Evolutionary conservation across 2,888 invertebrate species (phyloP).

Genomic region (Drosophila mayaguana): DNA sequence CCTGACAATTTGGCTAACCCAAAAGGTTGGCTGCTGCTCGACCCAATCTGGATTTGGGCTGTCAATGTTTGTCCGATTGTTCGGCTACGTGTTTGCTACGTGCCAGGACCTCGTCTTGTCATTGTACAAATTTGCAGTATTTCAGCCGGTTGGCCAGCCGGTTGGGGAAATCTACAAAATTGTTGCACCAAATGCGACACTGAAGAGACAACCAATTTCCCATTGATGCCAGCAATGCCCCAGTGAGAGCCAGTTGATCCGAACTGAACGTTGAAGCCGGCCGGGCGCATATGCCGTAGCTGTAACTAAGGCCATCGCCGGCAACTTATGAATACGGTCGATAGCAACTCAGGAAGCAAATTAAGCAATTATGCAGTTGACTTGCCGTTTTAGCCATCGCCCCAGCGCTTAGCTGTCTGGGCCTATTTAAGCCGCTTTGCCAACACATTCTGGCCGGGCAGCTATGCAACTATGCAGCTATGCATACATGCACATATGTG

Average conservation of each 20-base stretch:
- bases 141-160: conserved; percentile 38
- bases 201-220: conserved; percentile 67
- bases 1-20: conserved; percentile 50
- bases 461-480: neutral
- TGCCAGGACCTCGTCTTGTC: conserved; percentile 67
- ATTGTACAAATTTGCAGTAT: conserved; percentile 73
- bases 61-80: conserved; percentile 66
- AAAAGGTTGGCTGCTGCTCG: conserved; percentile 29
- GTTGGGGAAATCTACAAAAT: conserved; percentile 74
- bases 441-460: conserved; percentile 28
- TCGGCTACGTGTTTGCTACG: conserved; percentile 58
- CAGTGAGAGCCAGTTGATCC: conserved; percentile 1
- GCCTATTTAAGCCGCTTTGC: conserved; percentile 60
- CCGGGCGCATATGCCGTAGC: conserved; percentile 16
- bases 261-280: conserved; percentile 14
- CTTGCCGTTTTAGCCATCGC: conserved; percentile 64
- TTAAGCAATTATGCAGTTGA: conserved; percentile 80
- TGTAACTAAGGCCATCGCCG: conserved; percentile 17
- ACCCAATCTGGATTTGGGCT: conserved; percentile 65
- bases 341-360: conserved; percentile 53
- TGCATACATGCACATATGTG: conserved; percentile 11
- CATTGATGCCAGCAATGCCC: conserved; percentile 50
- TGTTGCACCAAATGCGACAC: conserved; percentile 70
- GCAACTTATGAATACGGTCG: conserved; percentile 45
- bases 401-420: conserved; percentile 27